Evolutionary conservation across 2,113 vertebrate genomes (phyloP), one percentile per base, ranked within the genome.

Genomic region (Neodon shergylaensis): DNA sequence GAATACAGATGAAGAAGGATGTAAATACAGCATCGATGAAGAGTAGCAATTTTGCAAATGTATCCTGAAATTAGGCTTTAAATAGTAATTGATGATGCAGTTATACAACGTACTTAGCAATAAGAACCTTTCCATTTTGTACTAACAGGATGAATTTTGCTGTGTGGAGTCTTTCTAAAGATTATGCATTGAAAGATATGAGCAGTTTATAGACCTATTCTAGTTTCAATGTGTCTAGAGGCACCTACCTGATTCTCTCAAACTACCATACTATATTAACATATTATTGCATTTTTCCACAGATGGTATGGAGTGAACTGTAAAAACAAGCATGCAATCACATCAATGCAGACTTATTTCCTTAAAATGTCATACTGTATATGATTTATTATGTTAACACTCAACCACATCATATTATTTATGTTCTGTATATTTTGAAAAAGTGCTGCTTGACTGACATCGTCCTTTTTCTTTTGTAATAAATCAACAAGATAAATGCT

Each of bases 231-330:
- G 98, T 98, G 98, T 98, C 98, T 99, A 98, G 98, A 98, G 98
- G 98, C 98, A 98, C 98, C 98, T 99, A 99, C 98, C 98, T 98
- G 98, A 98, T 98, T 99, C 98, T 99, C 96, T 98, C 98, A 98
- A 98, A 98, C 98, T 99, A 99, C 98, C 98, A 96, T 99, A 99
- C 98, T 99, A 98, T 98, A 99, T 98, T 99, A 99, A 98, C 98
- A 98, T 98, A 99, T 99, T 99, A 99, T 99, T 99, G 99, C 99
- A 98, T 99, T 99, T 99, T 98, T 98, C 98, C 98, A 99, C 98
- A 98, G 98, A 99, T 98, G 98, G 97, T 98, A 98, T 98, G 98
- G 97, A 98, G 97, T 98, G 98, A 98, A 98, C 97, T 98, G 98
- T 98, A 98, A 99, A 99, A 99, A 98, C 99, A 99, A 99, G 98